These are phyloP conservation scores for Eupithecia centaureata DNA, from an alignment of 2,888 invertebrate species.

Conservation along the genomic window DNA sequence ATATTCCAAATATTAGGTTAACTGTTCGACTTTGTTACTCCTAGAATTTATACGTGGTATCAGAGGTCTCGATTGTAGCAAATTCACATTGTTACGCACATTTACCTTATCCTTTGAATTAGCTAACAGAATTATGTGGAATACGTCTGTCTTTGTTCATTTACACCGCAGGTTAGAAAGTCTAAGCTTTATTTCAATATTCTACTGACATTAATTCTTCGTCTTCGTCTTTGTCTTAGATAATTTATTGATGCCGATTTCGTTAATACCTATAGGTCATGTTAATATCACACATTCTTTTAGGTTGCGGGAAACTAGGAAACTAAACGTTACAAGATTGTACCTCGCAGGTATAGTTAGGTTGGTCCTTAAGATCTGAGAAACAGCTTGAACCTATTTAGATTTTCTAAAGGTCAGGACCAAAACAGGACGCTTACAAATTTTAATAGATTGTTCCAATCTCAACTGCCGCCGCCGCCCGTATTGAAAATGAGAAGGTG, in stretches of 20 bases:
- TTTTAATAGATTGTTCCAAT: conserved; percentile 30
- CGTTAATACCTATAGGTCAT: no score
- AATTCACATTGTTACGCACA: conserved; percentile 16
- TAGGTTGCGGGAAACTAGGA: background rate
- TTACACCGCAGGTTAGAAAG: no score
- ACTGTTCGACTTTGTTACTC: conserved; percentile 34
- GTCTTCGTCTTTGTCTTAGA: background rate
- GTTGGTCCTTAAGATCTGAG: background rate
- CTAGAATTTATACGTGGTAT: conserved; percentile 27
- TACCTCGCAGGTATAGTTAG: background rate
- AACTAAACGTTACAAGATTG: background rate
- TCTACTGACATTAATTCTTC: no score
- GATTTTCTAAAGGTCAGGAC: conserved; percentile 10
- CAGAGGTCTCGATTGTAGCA: conserved; percentile 18
- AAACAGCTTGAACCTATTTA: background rate
- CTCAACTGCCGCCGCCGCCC: conserved; percentile 20
- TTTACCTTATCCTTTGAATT: conserved; percentile 16
- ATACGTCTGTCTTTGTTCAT: conserved; percentile 23
- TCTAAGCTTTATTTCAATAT: no score
- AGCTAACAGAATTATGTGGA: conserved; percentile 8
- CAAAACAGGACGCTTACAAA: background rate
- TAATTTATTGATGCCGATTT: background rate
- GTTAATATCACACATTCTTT: no score
- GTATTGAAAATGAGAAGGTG: conserved; percentile 31
- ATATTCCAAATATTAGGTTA: conserved; percentile 39